Evolutionary conservation across 1,140 invertebrate species (phyloP), one percentile per base, ranked within the genome.

Genomic region (Psilanteris sp.): DNA sequence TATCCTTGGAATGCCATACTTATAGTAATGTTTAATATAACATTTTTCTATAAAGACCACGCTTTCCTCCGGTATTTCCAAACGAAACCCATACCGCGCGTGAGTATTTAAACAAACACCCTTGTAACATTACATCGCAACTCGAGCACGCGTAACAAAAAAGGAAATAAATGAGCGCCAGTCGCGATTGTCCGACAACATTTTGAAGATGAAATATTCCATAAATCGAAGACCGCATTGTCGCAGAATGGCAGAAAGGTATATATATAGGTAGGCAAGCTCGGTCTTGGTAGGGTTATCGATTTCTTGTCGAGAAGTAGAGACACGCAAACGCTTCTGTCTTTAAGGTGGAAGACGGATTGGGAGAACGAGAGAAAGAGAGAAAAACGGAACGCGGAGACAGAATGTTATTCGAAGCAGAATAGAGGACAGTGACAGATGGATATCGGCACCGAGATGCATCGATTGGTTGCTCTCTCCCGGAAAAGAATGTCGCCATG

Each of bases 381-480:
- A 64, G 44, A 62, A 75, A 72, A 71, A 79, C 24, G 32, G 20
- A 39, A 70, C 34, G 52, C 50, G 50, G 57, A 67, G 78, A 67
- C 55, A 76, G 78, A 83, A 79, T 78, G 73, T 81, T 70, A 43
- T 62, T 39, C 61, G 68, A 70, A 70, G 74, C 78, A 73, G 77
- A 78, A 78, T 77, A 71, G 73, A 77, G 72, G 86, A 88, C 86
- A 88, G 83, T 88, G 86, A 88, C 86, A 88, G 86, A 88, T 87
- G 85, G 81, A 84, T 85, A 88, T 88, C 86, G 85, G 81, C 80
- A 75, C 61, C 71, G 81, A 87, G 85, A 87, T 87, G 85, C 85
- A 87, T 87, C 85, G 85, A 87, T 86, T 87, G 85, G 85, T 85
- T 79, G 85, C 82, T 87, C 82, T 83, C 83, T 83, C 79, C 84